phyloP scores from a whole-genome alignment of 2,113 vertebrate genomes.

The Macaca mulatta region DNA sequence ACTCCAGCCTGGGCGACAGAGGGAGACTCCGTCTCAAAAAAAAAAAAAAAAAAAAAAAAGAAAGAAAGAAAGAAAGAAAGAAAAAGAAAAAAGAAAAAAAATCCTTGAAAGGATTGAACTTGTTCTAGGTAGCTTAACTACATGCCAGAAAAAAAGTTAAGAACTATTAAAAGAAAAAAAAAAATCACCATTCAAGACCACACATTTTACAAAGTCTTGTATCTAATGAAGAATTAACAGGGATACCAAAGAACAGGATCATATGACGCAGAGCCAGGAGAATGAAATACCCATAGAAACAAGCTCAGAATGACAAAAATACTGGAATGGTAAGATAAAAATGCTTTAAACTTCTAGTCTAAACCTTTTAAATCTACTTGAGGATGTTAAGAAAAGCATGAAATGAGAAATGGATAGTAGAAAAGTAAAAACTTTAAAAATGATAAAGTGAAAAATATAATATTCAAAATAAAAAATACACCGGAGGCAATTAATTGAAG shows the following conservation, averaged over 20 bases:
- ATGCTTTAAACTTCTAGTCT: neutral
- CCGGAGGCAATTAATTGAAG: neutral
- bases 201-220: neutral
- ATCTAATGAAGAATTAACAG: neutral
- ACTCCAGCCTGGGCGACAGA: no score
- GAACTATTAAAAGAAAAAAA: neutral
- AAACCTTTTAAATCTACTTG: neutral
- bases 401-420: neutral
- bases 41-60: accelerated
- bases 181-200: neutral
- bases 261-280: neutral
- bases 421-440: neutral
- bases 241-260: neutral
- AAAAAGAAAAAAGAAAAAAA: no score
- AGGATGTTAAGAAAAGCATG: neutral
- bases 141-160: neutral
- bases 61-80: no score
- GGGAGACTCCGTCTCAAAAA: accelerated
- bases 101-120: neutral
- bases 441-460: neutral
- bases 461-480: neutral
- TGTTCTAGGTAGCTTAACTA: neutral
- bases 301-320: neutral
- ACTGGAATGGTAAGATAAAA: neutral
- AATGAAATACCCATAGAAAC: neutral